Conservation (phyloP, 2,888 invertebrate species). For the Dasypolia templi region DNA sequence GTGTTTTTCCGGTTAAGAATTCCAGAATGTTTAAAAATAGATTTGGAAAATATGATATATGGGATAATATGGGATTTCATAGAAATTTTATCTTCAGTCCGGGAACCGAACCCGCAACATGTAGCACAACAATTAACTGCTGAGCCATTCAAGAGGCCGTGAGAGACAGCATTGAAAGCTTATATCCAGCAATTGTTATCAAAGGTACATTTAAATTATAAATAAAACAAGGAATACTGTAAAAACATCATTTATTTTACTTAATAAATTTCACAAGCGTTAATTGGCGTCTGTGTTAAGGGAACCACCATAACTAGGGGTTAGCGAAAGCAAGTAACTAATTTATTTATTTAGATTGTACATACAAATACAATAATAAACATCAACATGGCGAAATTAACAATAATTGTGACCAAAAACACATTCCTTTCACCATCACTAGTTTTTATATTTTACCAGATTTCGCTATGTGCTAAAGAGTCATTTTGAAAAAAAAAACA, state of each 20-base stretch:
- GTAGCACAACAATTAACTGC: not conserved
- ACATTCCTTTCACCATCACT: no score
- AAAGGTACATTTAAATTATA: not conserved
- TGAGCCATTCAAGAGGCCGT: not conserved
- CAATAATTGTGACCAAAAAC: no score
- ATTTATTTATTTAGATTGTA: no score
- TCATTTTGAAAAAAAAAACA: no score
- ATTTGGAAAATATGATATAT: no score
- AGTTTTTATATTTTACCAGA: no score
- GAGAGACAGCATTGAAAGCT: not conserved
- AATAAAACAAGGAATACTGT: slow-evolving; percentile 9
- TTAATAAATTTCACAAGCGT: not conserved
- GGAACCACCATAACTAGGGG: no score
- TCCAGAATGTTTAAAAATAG: not conserved
- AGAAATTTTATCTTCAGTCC: not conserved
- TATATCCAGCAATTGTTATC: no score
- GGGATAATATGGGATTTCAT: no score
- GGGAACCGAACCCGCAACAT: slow-evolving; percentile 3
- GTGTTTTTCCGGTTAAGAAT: not conserved
- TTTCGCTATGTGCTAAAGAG: no score
- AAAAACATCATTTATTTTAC: not conserved
- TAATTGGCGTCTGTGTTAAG: not conserved
- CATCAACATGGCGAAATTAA: no score
- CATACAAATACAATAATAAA: no score
- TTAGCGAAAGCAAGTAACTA: not conserved